phyloP scores from a whole-genome alignment of 2,113 vertebrate species.

The Barnardius zonarius region DNA sequence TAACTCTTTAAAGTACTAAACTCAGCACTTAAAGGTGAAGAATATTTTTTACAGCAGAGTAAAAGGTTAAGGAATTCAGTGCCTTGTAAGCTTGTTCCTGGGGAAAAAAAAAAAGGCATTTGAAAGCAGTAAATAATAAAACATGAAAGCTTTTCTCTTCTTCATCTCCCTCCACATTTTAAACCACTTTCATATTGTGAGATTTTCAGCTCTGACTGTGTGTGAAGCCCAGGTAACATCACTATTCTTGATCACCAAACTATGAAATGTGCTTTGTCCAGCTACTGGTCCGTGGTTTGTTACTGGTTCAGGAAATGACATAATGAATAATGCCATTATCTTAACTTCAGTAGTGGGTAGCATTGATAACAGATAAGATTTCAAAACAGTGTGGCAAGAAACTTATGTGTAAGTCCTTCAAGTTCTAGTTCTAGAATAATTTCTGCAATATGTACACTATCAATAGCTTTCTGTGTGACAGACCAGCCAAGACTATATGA shows the following conservation, averaged over 20 bases:
- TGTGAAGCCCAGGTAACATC: neutral
- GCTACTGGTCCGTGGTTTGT: neutral
- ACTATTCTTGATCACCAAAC: neutral
- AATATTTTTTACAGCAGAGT: neutral
- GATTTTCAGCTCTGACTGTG: neutral
- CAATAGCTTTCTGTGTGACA: neutral
- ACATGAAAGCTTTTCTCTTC: neutral
- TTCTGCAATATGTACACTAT: neutral
- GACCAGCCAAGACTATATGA: neutral
- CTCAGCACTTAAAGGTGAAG: neutral
- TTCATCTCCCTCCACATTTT: neutral
- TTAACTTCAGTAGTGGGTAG: neutral
- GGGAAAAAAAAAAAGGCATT: neutral
- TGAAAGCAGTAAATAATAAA: neutral
- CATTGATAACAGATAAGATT: neutral
- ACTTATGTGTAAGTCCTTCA: neutral
- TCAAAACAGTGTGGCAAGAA: neutral
- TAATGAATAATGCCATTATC: neutral
- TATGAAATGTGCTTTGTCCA: neutral
- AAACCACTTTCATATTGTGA: neutral
- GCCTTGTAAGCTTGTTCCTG: neutral
- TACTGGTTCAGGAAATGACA: neutral
- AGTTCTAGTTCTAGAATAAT: neutral
- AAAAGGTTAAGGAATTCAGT: neutral
- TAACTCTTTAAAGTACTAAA: neutral